Conservation (phyloP, 2,113 vertebrate species). For the Phodopus roborovskii region DNA sequence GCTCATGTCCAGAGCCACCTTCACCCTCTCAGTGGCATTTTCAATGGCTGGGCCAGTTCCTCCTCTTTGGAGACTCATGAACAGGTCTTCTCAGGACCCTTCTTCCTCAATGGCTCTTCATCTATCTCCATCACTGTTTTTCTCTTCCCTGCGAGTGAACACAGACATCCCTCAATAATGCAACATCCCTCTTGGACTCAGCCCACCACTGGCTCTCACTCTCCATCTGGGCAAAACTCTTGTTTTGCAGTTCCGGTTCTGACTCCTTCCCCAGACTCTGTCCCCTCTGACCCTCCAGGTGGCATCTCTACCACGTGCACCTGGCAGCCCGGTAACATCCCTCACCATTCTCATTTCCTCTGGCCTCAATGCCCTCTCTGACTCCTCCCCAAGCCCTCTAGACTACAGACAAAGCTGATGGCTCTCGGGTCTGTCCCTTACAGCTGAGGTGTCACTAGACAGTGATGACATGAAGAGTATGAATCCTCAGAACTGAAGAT, state of each 20-base stretch:
- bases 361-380: background rate
- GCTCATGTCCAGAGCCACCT: background rate
- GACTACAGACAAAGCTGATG: no score
- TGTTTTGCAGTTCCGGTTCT: background rate
- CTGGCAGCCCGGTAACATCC: no score
- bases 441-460: background rate
- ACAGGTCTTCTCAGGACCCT: background rate
- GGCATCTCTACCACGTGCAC: accelerated
- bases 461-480: background rate
- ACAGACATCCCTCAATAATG: background rate
- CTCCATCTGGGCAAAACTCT: background rate
- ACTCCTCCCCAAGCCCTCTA: background rate
- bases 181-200: no score
- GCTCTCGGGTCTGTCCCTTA: background rate
- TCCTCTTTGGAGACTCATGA: background rate
- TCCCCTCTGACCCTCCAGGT: no score
- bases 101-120: background rate
- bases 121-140: background rate
- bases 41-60: background rate
- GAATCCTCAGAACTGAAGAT: background rate
- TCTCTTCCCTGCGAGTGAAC: background rate
- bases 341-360: background rate
- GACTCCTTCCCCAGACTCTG: background rate
- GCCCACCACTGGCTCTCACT: background rate
- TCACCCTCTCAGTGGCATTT: background rate